Evolutionary conservation across 2,888 invertebrate genomes (phyloP).

Genomic region (Gisinianus flammeolus): DNA sequence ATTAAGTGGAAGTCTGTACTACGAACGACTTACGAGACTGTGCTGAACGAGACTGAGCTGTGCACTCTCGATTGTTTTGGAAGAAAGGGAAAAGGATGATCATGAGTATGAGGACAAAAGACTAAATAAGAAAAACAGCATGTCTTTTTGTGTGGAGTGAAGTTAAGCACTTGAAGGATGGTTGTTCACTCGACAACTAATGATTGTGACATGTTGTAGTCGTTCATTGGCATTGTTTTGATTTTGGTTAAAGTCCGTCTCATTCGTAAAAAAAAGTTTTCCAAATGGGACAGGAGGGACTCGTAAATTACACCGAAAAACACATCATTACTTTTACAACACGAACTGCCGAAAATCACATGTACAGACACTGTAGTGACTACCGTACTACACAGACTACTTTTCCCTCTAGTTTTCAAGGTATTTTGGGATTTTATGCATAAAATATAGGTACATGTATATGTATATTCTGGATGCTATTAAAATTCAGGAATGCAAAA

Average conservation of each 20-base stretch:
- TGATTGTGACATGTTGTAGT: conserved; percentile 36
- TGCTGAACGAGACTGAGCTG: too few relatives aligned
- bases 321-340: conserved; percentile 35
- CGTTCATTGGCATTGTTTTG: too few relatives aligned
- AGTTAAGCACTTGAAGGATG: conserved; percentile 7
- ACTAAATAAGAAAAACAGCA: conserved; percentile 18
- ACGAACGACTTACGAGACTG: too few relatives aligned
- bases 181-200: conserved; percentile 24
- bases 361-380: conserved; percentile 8
- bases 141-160: conserved; percentile 12
- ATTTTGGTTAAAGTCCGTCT: conserved; percentile 17
- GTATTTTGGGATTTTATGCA: too few relatives aligned
- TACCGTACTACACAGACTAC: too few relatives aligned
- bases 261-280: conserved; percentile 15
- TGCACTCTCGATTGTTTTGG: too few relatives aligned
- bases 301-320: conserved; percentile 30
- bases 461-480: too few relatives aligned
- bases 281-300: conserved; percentile 38
- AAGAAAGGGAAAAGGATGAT: too few relatives aligned
- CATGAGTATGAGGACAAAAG: too few relatives aligned
- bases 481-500: neutral
- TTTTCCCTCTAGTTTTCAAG: too few relatives aligned
- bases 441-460: too few relatives aligned
- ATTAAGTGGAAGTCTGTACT: too few relatives aligned
- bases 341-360: conserved; percentile 8